Evolutionary conservation across 2,113 vertebrate species (phyloP).

Genomic region (Lethenteron reissneri): DNA sequence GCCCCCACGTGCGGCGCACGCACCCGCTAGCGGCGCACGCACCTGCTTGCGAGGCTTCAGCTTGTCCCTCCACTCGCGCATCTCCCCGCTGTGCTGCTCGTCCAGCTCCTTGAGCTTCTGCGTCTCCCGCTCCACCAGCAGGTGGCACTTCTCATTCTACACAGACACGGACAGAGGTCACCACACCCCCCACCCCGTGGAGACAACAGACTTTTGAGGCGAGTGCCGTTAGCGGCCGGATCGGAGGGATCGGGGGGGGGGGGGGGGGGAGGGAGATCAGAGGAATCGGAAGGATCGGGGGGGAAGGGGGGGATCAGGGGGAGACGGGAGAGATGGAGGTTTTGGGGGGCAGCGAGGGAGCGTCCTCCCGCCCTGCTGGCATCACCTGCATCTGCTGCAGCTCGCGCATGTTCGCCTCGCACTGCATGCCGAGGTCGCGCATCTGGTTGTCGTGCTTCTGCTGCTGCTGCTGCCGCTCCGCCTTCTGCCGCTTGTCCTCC

Average conservation of each 20-base stretch:
- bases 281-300: not conserved
- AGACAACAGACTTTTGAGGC: not conserved
- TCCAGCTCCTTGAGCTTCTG: slow-evolving; percentile 94
- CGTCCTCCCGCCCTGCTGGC: too few species aligned
- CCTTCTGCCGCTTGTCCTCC: slow-evolving; percentile 94
- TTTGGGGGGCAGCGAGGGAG: too few species aligned
- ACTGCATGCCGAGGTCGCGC: slow-evolving; percentile 77
- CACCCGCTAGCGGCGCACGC: slow-evolving; percentile 9
- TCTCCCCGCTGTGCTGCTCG: slow-evolving; percentile 65
- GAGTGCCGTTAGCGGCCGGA: not conserved
- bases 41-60: slow-evolving; percentile 84
- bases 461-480: slow-evolving; percentile 68
- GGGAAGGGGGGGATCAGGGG: not conserved
- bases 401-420: slow-evolving; percentile 64
- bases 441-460: slow-evolving; percentile 96
- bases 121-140: slow-evolving; percentile 85
- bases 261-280: too few species aligned
- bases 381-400: slow-evolving; percentile 76
- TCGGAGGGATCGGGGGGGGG: too few species aligned
- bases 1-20: not conserved
- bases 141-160: slow-evolving; percentile 93
- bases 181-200: not conserved
- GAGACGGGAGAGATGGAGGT: too few species aligned
- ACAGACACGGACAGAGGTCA: slow-evolving; percentile 14
- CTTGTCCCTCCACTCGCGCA: slow-evolving; percentile 91